Base-by-base conservation (phyloP, 2,113 vertebrate species). In the Electrona antarctica region DNA sequence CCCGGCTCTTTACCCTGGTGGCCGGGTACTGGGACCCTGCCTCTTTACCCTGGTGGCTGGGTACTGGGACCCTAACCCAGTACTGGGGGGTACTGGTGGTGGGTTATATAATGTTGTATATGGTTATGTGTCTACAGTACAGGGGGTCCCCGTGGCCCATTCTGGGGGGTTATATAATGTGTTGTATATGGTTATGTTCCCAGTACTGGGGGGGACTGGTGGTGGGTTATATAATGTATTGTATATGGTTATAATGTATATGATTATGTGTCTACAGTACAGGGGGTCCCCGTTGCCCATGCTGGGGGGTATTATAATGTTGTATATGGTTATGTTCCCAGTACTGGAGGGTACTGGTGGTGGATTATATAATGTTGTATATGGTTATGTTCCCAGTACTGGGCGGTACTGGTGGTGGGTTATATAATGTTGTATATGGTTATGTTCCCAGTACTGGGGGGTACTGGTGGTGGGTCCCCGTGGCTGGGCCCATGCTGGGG, bases 391-490 rank as follows among this genome's bases (percentile, higher is more conserved):
- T 13, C n/a, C 10, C 4, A 9, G 9, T n/a, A 12, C n/a, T 54
- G 5, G n/a, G 21, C n/a, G n/a, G n/a, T n/a, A n/a, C n/a, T n/a
- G n/a, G n/a, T n/a, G n/a, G n/a, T n/a, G 21, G 21, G 21, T 1
- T 21, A 21, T 10, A 1, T 10, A 10, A 46, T 68, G n/a, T 8
- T 0, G 55, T 59, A 21, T 21, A 21, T 21, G 21, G 21, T 21
- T 21, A 21, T 79, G 0, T 86, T 85, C 11, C 7, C 93, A 99
- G 97, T 77, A 95, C 92, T 60, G 95, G 94, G 60, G 92, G 93
- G 78, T 67, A 96, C 80, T 99, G 95, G 94, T 99, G 97, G 97
- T 99, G 97, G 97, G 91, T 98, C 59, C 97, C 97, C 0, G 84
- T 96, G 29, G 92, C 95, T 3, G 97, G 95, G 13, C 97, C 97